Evolutionary conservation across 2,797 vertebrate genomes (phyloP), one percentile per base, ranked within the genome.

Genomic region (Paedocypris micromegethes): DNA sequence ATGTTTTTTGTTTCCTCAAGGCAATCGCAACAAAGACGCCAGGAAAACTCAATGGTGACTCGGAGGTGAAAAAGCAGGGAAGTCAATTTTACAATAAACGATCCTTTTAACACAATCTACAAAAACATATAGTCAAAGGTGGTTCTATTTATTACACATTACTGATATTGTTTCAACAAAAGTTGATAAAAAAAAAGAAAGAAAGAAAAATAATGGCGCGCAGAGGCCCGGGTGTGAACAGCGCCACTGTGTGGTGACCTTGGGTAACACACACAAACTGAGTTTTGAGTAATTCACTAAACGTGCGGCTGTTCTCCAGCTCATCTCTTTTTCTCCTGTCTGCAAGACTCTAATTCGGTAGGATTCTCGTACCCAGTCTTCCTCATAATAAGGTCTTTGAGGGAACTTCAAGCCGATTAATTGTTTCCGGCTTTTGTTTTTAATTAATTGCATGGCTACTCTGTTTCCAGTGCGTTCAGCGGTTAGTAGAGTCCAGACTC

Each of bases 381-480:
- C 81, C 83, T 77, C 80, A 85, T 87, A 88, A 85, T 81, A 81
- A 66, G 81, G 72, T 74, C 64, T 74, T 41, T 71, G 54, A 79
- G 76, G 77, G 84, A 80, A 82, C 86, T 81, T 73, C 47, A 71
- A 78, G 78, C 82, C 86, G 83, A 88, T 88, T 86, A 88, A 87
- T 88, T 88, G 87, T 87, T 86, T 87, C 83, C 84, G 84, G 86
- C 83, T 87, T 89, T 90, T 89, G 87, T 90, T 90, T 88, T 85
- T 86, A 86, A 90, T 90, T 88, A 89, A 88, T 86, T 86, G 87
- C 88, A 85, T 88, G 87, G 84, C 82, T 89, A 85, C 81, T 83
- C 79, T 76, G 79, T 83, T 78, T 77, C 65, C 73, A 74, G 78
- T 54, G 58, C 44, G 83, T 77, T 65, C 54, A 64, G 23, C 23